Base-by-base conservation (phyloP, 1,140 invertebrate species). In the Spodoptera litura region DNA sequence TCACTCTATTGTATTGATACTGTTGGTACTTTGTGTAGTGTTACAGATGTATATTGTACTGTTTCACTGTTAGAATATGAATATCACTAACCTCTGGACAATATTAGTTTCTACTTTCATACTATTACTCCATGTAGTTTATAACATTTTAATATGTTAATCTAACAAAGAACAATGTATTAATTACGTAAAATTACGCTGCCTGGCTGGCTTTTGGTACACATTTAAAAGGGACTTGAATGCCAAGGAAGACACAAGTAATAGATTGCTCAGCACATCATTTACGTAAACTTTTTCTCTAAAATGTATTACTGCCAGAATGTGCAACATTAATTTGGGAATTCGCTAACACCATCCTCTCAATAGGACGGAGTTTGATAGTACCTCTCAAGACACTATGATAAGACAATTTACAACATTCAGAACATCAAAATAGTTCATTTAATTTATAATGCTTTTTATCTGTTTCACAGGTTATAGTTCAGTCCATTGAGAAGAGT, bases 401-500 rank as follows among this genome's bases (percentile, higher is more conserved):
- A 31, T 13, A 13, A 13, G 6, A 13, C 31, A 31, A 31, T 3
- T 31, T 31, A 31, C 31, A 31, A 31, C 4, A 5, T 31, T 31
- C 31, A 31, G 31, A 31, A 31, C 31, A 31, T 5, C 0, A 31
- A 31, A 31, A 31, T 3, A 4, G 3, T 4, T 4, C 31, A 31
- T 31, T 31, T 31, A 31, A 31, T 31, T 31, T 31, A 31, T 31
- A 31, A 31, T 31, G 4, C 2, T 1, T 31, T 31, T 1, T 70
- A 1, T n/a, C n/a, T 70, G 31, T 74, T 58, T 83, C 81, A 35
- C 94, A 97, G 96, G 96, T 97, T 25, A 96, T 98, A 49, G 96
- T 96, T 64, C 96, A 97, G 85, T 98, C 97, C 83, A 96, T 99
- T 78, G 96, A 97, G 84, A 96, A 96, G 66, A 96, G 97, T 87